phyloP scores from a whole-genome alignment of 2,888 invertebrate genomes.

The Myopa testacea region DNA sequence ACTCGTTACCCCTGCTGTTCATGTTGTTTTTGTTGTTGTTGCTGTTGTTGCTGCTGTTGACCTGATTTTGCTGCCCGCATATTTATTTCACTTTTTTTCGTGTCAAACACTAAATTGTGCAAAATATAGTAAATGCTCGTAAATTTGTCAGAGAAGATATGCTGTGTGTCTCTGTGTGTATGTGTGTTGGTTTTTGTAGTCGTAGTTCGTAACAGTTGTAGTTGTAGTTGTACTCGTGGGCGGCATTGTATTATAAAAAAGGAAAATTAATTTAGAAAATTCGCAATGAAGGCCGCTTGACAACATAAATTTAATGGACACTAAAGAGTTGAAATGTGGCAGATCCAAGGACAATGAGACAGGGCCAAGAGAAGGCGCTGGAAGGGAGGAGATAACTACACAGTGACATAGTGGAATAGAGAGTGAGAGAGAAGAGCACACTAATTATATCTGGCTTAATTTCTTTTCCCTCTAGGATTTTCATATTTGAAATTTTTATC shows the following conservation, averaged over 20 bases:
- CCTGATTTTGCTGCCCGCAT: conserved; percentile 14
- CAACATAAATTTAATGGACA: neutral
- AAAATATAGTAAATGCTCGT: conserved; percentile 33
- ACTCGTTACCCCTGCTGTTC: neutral
- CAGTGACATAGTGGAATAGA: neutral
- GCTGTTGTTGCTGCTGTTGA: conserved; percentile 14
- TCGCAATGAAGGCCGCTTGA: neutral
- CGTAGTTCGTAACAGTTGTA: neutral
- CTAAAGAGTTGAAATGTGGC: too few relatives aligned
- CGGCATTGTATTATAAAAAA: neutral
- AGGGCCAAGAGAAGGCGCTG: neutral
- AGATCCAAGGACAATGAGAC: too few relatives aligned
- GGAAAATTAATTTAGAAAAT: neutral
- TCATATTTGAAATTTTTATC: neutral
- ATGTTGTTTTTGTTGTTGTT: neutral
- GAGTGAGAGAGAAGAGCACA: neutral
- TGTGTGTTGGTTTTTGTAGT: neutral
- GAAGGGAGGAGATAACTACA: neutral
- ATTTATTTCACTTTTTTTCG: neutral
- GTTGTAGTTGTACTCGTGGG: neutral
- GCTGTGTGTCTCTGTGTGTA: conserved; percentile 6
- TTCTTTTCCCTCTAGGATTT: neutral
- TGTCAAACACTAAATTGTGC: conserved; percentile 29
- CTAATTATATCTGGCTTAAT: neutral
- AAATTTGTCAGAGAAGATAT: conserved; percentile 41